Evolutionary conservation across 2,797 vertebrate genomes (phyloP).

Genomic region (Knipowitschia caucasica): DNA sequence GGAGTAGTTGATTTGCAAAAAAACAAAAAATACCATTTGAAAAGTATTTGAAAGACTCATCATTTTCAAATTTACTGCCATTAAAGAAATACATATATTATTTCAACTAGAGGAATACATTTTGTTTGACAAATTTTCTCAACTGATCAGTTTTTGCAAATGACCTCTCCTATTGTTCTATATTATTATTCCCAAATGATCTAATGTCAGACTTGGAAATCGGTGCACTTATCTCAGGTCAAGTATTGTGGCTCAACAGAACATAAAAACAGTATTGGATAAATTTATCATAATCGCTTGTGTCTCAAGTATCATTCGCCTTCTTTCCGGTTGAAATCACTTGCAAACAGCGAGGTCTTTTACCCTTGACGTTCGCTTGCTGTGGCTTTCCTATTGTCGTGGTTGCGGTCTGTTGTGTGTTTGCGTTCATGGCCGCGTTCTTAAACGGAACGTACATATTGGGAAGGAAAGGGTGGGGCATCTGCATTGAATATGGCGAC

Average conservation of each 20-base stretch:
- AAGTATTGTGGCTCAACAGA: background rate
- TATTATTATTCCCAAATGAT: background rate
- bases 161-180: too few relatives aligned
- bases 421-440: background rate
- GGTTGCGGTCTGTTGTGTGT: too few relatives aligned
- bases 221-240: background rate
- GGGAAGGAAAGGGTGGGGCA: conserved; percentile 9
- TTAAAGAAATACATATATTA: too few relatives aligned
- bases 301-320: background rate
- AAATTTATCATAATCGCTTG: background rate
- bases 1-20: too few relatives aligned
- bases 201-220: background rate
- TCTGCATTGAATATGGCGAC: conserved; percentile 8
- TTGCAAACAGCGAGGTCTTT: conserved; percentile 57
- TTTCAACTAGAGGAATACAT: too few relatives aligned
- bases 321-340: conserved; percentile 53
- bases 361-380: conserved; percentile 19
- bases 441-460: background rate
- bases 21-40: too few relatives aligned
- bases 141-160: too few relatives aligned
- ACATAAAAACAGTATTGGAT: background rate
- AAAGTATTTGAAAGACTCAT: too few relatives aligned
- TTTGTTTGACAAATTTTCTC: too few relatives aligned
- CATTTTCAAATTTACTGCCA: too few relatives aligned
- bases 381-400: too few relatives aligned